Conservation (phyloP, 2,113 vertebrate species). For the Heloderma charlesbogerti region DNA sequence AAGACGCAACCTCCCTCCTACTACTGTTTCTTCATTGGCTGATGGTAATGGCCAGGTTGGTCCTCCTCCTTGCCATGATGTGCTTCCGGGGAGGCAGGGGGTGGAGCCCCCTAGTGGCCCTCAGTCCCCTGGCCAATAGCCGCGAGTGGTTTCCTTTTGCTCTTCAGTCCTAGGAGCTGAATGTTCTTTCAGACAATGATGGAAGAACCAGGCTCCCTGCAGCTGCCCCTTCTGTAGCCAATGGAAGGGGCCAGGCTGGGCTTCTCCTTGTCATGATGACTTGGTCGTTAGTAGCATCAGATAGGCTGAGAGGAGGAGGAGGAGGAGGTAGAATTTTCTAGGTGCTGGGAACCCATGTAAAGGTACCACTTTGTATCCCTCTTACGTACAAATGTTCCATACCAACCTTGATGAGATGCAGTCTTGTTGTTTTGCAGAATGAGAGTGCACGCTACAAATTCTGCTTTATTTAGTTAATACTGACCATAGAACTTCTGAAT, state of each 20-base stretch:
- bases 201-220: no score
- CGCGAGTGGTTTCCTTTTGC: no score
- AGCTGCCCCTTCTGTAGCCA: no score
- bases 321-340: neutral
- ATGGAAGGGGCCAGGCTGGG: no score
- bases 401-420: neutral
- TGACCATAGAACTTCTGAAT: slow-evolving; percentile 64
- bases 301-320: neutral
- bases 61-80: neutral
- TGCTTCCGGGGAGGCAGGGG: neutral
- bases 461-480: slow-evolving; percentile 22
- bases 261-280: neutral
- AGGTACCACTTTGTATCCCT: neutral
- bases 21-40: no score
- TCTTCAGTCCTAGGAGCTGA: no score
- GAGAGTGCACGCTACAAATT: slow-evolving; percentile 24
- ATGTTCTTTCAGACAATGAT: no score
- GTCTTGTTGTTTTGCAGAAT: slow-evolving; percentile 26
- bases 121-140: no score
- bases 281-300: neutral
- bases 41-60: no score
- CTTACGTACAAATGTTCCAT: neutral
- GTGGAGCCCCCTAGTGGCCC: no score
- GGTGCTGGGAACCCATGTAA: neutral
- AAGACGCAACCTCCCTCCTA: no score